phyloP scores from a whole-genome alignment of 1,140 invertebrate genomes.

The Physella acuta region DNA sequence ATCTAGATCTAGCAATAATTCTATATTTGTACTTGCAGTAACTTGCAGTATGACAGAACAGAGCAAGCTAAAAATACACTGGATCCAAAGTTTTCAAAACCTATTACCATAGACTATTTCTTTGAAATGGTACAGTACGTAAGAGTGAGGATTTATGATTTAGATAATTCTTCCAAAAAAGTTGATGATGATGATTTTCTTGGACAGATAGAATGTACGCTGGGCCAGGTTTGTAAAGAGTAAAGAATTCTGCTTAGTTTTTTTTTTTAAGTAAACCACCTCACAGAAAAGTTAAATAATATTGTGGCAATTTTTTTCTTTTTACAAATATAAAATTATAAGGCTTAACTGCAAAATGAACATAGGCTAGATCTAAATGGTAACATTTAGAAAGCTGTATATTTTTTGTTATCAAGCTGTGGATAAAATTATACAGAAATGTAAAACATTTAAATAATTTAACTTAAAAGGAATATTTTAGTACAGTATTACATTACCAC shows the following conservation, averaged over 20 bases:
- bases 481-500: too few relatives aligned
- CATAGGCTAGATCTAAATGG: too few relatives aligned
- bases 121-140: slow-evolving; percentile 65
- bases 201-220: slow-evolving; percentile 62
- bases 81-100: slow-evolving; percentile 67
- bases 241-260: not conserved
- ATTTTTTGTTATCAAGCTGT: too few relatives aligned
- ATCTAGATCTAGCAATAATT: too few relatives aligned
- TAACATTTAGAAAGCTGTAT: too few relatives aligned
- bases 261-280: not conserved
- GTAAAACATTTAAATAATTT: too few relatives aligned
- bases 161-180: slow-evolving; percentile 62
- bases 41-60: slow-evolving; percentile 65
- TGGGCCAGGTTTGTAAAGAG: slow-evolving; percentile 58
- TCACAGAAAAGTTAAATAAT: not conserved
- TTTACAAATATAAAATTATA: not conserved
- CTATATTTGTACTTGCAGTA: too few relatives aligned
- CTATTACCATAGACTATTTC: slow-evolving; percentile 62
- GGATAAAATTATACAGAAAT: too few relatives aligned
- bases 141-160: slow-evolving; percentile 65
- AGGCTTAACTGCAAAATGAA: too few relatives aligned
- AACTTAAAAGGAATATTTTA: too few relatives aligned
- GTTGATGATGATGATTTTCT: slow-evolving; percentile 66
- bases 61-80: slow-evolving; percentile 66
- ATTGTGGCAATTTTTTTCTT: not conserved